Conservation (phyloP, 2,113 vertebrate genomes). For the Grantiella picta region DNA sequence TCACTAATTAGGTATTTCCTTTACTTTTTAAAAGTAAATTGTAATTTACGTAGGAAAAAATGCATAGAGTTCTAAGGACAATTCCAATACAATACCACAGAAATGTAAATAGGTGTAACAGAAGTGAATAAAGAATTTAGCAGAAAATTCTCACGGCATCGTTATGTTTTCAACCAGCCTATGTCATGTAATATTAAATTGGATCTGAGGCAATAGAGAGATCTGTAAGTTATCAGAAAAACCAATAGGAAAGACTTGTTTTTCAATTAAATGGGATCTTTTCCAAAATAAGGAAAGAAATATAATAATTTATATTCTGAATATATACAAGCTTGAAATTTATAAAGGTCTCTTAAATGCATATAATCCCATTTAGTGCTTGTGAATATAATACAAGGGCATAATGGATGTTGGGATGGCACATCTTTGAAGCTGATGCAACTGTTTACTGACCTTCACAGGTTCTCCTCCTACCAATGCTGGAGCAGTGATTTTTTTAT, state of each 20-base stretch:
- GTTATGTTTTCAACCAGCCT: not conserved
- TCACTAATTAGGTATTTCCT: not conserved
- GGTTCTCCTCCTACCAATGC: not conserved
- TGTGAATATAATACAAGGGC: not conserved
- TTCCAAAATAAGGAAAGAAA: constrained; percentile 4
- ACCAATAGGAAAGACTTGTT: not conserved
- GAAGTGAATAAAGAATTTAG: not conserved
- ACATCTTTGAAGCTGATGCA: not conserved
- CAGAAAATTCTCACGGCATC: not conserved
- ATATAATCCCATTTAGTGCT: not conserved
- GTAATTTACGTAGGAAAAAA: not conserved
- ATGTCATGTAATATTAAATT: not conserved
- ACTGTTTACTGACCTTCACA: not conserved
- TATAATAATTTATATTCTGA: not conserved
- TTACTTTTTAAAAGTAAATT: not conserved
- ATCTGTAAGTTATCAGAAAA: not conserved
- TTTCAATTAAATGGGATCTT: not conserved
- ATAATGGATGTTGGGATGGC: not conserved
- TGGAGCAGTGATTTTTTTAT: not conserved
- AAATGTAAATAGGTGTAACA: not conserved
- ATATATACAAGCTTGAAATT: not conserved
- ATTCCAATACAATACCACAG: not conserved
- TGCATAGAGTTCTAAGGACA: not conserved
- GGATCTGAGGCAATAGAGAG: fast-evolving
- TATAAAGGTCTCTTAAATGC: not conserved